Evolutionary conservation across 2,113 vertebrate species (phyloP).

Genomic region (Ciconia maguari): DNA sequence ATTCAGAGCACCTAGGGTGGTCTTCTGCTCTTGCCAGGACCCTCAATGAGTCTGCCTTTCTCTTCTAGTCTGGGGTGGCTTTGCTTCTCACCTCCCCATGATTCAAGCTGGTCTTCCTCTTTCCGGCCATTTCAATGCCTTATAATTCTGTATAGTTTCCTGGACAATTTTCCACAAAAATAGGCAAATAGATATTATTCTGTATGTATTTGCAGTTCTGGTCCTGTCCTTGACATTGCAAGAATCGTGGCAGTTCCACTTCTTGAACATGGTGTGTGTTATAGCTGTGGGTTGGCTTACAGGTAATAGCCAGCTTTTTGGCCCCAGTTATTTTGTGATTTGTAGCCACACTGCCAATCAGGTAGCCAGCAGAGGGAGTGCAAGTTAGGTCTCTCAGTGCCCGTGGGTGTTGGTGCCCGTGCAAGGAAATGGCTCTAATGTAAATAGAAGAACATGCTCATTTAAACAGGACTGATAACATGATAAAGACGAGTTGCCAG

Average conservation of each 20-base stretch:
- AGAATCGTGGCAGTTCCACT: neutral
- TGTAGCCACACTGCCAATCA: neutral
- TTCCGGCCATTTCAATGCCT: neutral
- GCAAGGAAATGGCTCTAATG: neutral
- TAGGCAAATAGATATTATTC: neutral
- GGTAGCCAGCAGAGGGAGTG: slow-evolving; percentile 8
- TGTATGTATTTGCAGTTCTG: neutral
- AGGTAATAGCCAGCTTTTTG: neutral
- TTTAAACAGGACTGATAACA: neutral
- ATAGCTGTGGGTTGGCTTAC: neutral
- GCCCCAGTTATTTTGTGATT: neutral
- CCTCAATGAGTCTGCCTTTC: neutral
- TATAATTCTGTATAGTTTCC: neutral
- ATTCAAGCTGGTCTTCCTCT: neutral
- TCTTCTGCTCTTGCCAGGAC: neutral
- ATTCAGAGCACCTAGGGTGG: neutral
- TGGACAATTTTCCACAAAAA: neutral
- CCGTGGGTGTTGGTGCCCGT: neutral
- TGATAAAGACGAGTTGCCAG: neutral
- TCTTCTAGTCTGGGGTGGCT: neutral
- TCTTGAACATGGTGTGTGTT: neutral
- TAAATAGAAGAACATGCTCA: neutral
- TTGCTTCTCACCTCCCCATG: neutral
- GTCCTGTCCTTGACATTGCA: neutral
- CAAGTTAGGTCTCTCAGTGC: neutral